Base-by-base conservation (phyloP, 2,797 vertebrate species). In the Austrolebias charrua region DNA sequence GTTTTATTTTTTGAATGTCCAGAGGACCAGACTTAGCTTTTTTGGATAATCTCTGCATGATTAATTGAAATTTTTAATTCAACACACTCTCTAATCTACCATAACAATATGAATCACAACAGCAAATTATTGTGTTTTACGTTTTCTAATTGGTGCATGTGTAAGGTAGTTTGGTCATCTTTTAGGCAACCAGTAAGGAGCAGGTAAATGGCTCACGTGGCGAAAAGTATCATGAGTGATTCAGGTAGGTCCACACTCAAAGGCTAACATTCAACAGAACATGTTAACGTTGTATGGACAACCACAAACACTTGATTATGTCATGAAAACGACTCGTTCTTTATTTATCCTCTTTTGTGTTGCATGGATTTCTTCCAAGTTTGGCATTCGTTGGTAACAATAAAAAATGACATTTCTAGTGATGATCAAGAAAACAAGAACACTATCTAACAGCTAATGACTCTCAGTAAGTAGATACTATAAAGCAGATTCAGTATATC, bases 231-330 rank as follows among this genome's bases (percentile, higher is more conserved):
- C 87, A 35, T 67, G 50, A 15, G 16, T 49, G 46, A 72, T 2
- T 55, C 83, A 91, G 91, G 91, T 93, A 83, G 83, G 90, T 88
- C 18, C 43, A 28, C 62, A 60, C 74, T 59, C 67, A 57, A 6
- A 64, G 24, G 33, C 33, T 18, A 1, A 16, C 63, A 60, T 40
- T 14, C 20, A n/a, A n/a, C 44, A n/a, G 33, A 29, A 48, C 18
- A 11, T 43, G 48, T 9, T 14, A 9, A 8, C 31, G 6, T 14
- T 11, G 12, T n/a, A 11, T 15, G 31, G 38, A 29, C n/a, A 31
- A 48, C 15, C 45, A 45, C 8, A 18, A 31, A 45, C 24, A 2
- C n/a, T 45, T 13, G 29, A n/a, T 33, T 33, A 8, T 45, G 43
- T 45, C 42, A 28, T 29, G 6, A 31, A 42, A 8, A 10, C 5